Evolutionary conservation across 2,888 invertebrate genomes (phyloP).

Genomic region (Temnothorax rugatulus): DNA sequence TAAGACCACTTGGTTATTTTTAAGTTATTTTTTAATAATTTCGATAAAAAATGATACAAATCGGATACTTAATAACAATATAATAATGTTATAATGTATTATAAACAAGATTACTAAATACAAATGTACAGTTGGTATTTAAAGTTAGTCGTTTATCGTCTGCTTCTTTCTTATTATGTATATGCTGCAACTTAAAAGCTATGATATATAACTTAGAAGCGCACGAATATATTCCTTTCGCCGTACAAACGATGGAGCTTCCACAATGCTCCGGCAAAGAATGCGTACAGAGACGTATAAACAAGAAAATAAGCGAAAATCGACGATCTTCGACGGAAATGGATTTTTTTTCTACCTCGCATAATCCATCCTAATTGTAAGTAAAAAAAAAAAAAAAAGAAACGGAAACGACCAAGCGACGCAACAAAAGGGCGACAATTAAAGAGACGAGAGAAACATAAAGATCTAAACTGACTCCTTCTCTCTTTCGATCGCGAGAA

Average conservation of each 20-base stretch:
- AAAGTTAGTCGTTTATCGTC: conserved; percentile 84
- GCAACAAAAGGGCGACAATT: conserved; percentile 39
- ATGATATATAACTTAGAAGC: conserved; percentile 83
- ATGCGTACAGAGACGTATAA: conserved; percentile 11
- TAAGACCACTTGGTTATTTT: conserved; percentile 79
- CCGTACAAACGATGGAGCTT: conserved; percentile 47
- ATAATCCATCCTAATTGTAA: conserved; percentile 8
- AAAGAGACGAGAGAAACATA: neutral
- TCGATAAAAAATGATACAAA: conserved; percentile 87
- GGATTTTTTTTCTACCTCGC: neutral
- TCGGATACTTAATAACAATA: conserved; percentile 86
- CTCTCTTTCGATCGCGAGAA: conserved; percentile 34
- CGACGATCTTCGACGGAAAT: conserved; percentile 25
- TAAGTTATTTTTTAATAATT: conserved; percentile 86
- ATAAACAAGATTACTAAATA: conserved; percentile 86
- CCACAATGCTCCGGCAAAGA: conserved; percentile 42
- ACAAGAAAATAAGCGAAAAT: conserved; percentile 45
- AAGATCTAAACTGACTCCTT: conserved; percentile 15
- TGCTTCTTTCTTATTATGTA: conserved; percentile 80
- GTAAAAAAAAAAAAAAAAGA: conserved; percentile 62
- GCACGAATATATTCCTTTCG: conserved; percentile 66
- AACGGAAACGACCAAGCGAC: conserved; percentile 54
- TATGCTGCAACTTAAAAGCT: conserved; percentile 82
- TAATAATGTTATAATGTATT: conserved; percentile 83
- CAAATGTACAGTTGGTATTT: conserved; percentile 85